Conservation (phyloP, 2,113 vertebrate species). For the Tamias sibiricus region DNA sequence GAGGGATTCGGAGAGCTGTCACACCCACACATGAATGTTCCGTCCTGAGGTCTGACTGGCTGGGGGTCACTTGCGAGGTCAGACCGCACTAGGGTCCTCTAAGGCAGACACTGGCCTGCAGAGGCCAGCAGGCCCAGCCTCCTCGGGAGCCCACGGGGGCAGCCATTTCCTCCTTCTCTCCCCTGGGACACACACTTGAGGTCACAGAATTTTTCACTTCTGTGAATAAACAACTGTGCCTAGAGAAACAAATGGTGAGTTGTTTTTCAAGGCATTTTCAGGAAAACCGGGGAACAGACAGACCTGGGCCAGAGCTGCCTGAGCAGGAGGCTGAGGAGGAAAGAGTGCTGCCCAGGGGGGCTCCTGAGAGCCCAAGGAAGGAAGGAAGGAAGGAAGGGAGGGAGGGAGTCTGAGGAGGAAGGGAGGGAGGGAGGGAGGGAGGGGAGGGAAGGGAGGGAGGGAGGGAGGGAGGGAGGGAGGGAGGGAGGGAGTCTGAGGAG, state of each 20-base stretch:
- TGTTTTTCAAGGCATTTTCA: background rate
- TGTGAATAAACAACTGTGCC: background rate
- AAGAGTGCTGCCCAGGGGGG: background rate
- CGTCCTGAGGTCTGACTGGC: too few relatives aligned
- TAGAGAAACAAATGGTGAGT: background rate
- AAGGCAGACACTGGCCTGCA: accelerated
- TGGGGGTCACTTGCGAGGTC: accelerated
- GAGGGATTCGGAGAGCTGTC: background rate
- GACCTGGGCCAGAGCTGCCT: background rate
- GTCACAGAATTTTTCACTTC: background rate
- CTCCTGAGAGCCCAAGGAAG: background rate
- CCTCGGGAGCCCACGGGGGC: accelerated
- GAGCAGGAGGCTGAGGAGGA: background rate
- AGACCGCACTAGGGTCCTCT: background rate
- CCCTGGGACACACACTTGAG: background rate
- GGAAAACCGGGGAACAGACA: background rate
- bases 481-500: too few relatives aligned
- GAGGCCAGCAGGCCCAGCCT: accelerated
- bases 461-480: too few relatives aligned
- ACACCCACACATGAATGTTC: background rate
- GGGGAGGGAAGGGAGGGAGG: too few relatives aligned
- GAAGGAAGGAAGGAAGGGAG: too few relatives aligned
- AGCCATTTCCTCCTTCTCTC: background rate
- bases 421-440: too few relatives aligned
- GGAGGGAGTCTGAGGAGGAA: too few relatives aligned